Conservation (phyloP, 1,140 invertebrate species). For the Sarcophaga bullata region DNA sequence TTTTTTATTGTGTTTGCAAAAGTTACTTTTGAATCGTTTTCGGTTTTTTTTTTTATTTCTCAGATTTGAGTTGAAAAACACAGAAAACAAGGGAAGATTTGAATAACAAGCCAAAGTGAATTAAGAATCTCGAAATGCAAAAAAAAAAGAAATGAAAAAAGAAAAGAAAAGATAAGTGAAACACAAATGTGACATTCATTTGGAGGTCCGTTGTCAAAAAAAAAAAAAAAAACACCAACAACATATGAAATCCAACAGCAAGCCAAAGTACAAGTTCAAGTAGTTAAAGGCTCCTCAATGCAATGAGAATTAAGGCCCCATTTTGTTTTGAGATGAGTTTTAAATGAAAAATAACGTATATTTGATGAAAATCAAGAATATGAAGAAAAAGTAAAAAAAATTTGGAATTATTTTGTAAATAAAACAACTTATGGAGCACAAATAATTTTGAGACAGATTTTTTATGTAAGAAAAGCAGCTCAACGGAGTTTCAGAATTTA, state of each 20-base stretch:
- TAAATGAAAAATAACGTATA: neutral
- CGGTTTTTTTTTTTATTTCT: no score
- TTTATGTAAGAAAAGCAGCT: no score
- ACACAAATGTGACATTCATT: constrained; percentile 28
- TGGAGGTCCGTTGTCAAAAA: neutral
- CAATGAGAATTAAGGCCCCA: neutral
- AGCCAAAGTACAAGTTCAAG: constrained; percentile 35
- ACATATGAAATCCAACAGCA: neutral
- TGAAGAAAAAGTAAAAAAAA: neutral
- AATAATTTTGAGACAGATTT: neutral
- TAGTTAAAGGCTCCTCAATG: neutral
- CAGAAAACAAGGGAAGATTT: neutral
- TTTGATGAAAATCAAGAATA: neutral
- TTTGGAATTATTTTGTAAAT: neutral
- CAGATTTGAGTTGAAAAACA: no score
- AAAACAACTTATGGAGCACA: neutral
- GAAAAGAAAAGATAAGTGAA: neutral
- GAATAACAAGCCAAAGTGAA: neutral
- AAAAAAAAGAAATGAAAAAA: neutral
- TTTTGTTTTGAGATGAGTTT: no score
- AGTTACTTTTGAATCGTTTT: no score
- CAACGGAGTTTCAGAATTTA: no score
- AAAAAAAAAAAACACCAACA: no score
- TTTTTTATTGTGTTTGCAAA: no score
- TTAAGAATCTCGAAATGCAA: neutral